Base-by-base conservation (phyloP, 2,797 vertebrate genomes). In the Epinephelus malabaricus region DNA sequence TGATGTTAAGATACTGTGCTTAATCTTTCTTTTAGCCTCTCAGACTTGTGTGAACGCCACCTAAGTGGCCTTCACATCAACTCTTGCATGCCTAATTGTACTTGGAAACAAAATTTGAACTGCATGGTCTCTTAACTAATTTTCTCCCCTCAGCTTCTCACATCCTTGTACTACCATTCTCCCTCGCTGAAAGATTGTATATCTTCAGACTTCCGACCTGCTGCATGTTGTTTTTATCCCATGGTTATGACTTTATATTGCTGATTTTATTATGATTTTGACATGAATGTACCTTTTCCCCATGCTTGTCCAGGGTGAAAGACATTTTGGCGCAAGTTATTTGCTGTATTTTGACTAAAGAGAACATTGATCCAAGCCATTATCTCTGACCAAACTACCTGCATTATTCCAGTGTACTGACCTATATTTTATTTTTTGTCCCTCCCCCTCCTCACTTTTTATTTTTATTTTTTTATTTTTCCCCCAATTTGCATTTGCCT, bases 321-420 rank as follows among this genome's bases (percentile, higher is more conserved):
- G 96, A 96, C 95, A 96, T 97, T 97, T 87, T 97, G 91, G 79
- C 96, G 91, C 94, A 95, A 94, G 81, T 97, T 94, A 96, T 97
- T 96, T 97, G 97, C 97, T 97, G 96, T 95, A 96, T 96, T 92
- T 81, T 85, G 73, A 88, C 83, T 79, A 92, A 91, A 92, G 87
- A 96, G 96, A 97, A 96, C 97, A 96, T 97, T 97, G 96, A 96
- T 96, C 97, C 80, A 81, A 97, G 97, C 97, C 97, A 99, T 98
- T 96, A 89, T 97, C 88, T 98, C 97, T 99, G 97, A 99, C 97
- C 97, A 97, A 97, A 97, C 97, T 97, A 90, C 97, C 97, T 98
- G 97, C 98, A 99, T 99, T 98, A 86, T 92, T 97, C 97, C 97
- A 97, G 96, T 93, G 97, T 98, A 99, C 98, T 99, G 98, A 99